These are phyloP conservation scores for Orthonevra nobilis DNA, from an alignment of 2,888 invertebrate species.

Conservation along the genomic window DNA sequence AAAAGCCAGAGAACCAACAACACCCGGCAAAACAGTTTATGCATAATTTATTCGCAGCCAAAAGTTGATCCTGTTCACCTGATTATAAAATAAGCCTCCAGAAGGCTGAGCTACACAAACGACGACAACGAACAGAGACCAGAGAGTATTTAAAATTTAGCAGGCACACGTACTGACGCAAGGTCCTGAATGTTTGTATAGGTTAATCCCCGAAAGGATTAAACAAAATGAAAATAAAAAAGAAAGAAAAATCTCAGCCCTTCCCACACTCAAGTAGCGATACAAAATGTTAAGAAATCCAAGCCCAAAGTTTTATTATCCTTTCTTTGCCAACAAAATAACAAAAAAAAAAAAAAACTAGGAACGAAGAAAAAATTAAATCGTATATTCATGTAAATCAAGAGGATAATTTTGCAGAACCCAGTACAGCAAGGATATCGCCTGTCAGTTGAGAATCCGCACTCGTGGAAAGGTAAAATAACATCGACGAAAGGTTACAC, in stretches of 20 bases:
- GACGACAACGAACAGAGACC: constrained; percentile 21
- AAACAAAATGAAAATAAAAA: constrained; percentile 56
- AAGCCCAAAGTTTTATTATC: constrained; percentile 64
- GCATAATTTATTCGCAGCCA: constrained; percentile 69
- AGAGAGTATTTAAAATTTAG: constrained; percentile 55
- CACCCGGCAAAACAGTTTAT: constrained; percentile 59
- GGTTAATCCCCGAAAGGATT: constrained; percentile 68
- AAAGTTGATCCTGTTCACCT: constrained; percentile 70
- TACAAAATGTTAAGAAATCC: constrained; percentile 56
- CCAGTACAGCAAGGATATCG: constrained; percentile 47
- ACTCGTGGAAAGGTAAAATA: constrained; percentile 40
- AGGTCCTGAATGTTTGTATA: constrained; percentile 34
- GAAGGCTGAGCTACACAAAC: no score
- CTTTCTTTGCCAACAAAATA: constrained; percentile 33
- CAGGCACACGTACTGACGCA: constrained; percentile 9
- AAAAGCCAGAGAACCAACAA: constrained; percentile 37
- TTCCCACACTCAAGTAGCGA: not conserved
- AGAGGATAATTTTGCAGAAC: constrained; percentile 59
- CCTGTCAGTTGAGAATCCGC: constrained; percentile 43
- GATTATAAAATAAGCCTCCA: constrained; percentile 66
- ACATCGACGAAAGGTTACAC: constrained; percentile 50
- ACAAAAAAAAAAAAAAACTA: no score
- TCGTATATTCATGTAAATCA: constrained; percentile 61
- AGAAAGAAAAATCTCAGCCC: not conserved
- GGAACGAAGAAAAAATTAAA: no score